Percentiles rank a stretch among this genome's conserved stretches.
phyloP scores from a whole-genome alignment of 1,140 invertebrate genomes.

The Temnothorax curvispinosus region DNA sequence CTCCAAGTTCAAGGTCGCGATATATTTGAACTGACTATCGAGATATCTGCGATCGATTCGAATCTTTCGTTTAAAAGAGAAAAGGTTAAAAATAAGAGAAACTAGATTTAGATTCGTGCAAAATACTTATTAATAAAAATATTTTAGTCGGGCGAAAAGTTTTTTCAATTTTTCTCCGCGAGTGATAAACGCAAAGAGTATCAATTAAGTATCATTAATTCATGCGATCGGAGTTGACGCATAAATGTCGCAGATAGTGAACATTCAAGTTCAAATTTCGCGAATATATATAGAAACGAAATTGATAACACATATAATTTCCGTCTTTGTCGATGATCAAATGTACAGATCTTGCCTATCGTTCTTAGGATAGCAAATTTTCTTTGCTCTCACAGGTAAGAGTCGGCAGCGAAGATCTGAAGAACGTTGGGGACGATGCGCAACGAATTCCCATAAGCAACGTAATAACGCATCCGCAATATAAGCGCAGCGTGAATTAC shows the following conservation, averaged over 20 bases:
- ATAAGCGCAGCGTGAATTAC: conserved; percentile 81
- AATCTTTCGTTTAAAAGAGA: background rate
- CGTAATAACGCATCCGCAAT: conserved; percentile 82
- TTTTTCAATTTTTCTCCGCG: background rate
- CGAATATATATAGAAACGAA: background rate
- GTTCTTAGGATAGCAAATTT: background rate
- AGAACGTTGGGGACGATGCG: conserved; percentile 47
- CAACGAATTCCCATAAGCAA: conserved; percentile 77
- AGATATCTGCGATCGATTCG: background rate
- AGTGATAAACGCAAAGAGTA: no score
- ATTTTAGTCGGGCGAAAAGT: background rate
- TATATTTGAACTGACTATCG: background rate
- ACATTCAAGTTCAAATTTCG: background rate
- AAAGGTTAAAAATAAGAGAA: background rate
- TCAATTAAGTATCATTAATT: no score
- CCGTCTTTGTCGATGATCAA: background rate
- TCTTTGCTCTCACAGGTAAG: conserved; percentile 35
- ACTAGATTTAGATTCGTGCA: background rate
- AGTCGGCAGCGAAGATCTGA: conserved; percentile 80
- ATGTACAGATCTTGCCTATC: background rate
- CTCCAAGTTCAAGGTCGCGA: conserved; percentile 33
- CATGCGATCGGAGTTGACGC: no score
- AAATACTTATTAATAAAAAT: background rate
- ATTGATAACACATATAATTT: no score
- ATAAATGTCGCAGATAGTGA: background rate